phyloP scores from a whole-genome alignment of 2,797 vertebrate genomes.

The Propithecus deckenii region DNA sequence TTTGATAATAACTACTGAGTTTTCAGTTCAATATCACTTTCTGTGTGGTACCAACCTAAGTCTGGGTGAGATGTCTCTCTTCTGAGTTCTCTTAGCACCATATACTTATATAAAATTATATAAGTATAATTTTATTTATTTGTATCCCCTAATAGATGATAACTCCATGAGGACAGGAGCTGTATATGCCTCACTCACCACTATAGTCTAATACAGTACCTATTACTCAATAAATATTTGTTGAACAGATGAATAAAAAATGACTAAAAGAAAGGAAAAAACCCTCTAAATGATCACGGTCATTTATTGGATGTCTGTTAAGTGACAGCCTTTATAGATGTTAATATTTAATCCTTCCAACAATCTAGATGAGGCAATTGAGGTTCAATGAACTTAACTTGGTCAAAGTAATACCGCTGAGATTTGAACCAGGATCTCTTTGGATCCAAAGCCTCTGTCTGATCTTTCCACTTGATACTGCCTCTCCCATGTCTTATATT shows the following conservation, averaged over 20 bases:
- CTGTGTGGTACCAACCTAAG: background rate
- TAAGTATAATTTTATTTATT: background rate
- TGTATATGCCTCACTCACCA: background rate
- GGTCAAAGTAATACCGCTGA: background rate
- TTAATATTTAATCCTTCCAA: slow-evolving; percentile 68
- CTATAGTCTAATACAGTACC: background rate
- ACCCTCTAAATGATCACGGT: background rate
- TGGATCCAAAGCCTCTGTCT: background rate
- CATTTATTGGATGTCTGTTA: slow-evolving; percentile 35
- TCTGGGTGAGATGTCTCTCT: background rate
- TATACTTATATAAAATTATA: background rate
- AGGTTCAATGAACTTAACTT: slow-evolving; percentile 53
- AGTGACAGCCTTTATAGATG: slow-evolving; percentile 17
- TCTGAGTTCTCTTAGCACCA: background rate
- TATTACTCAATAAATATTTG: slow-evolving; percentile 6
- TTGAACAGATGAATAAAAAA: slow-evolving; percentile 38
- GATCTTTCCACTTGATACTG: background rate
- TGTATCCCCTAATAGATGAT: background rate
- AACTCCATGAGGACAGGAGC: background rate
- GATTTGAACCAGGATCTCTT: slow-evolving; percentile 4
- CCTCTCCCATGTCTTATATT: background rate
- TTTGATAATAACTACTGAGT: background rate
- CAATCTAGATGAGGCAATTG: background rate
- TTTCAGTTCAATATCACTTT: slow-evolving; percentile 17
- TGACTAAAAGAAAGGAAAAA: background rate